These are phyloP conservation scores for Lytechinus variegatus DNA, from an alignment of 35 echinoderm and acorn worm species.

Conservation along the genomic window DNA sequence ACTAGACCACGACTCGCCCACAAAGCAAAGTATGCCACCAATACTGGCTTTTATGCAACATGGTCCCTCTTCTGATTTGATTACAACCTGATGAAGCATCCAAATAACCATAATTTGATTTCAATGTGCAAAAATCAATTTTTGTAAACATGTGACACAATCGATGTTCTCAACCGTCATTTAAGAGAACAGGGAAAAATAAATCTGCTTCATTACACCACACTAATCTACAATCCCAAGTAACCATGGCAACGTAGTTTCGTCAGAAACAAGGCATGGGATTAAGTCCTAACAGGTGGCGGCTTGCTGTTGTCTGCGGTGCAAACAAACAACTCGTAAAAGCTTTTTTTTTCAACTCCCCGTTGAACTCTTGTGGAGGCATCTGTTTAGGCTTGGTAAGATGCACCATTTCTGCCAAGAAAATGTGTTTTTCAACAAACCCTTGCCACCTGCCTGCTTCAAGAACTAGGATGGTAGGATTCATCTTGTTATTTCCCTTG, in stretches of 20 bases:
- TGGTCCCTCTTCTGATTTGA: neutral
- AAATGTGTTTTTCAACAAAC: neutral
- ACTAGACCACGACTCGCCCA: too few relatives aligned
- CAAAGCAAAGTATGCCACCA: too few relatives aligned
- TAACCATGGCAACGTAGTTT: slow-evolving; percentile 19
- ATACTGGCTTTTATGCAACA: too few relatives aligned
- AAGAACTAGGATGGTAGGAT: neutral
- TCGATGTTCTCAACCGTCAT: neutral
- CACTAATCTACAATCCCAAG: neutral
- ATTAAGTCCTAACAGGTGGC: slow-evolving; percentile 22
- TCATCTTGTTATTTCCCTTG: neutral
- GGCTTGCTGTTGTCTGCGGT: slow-evolving; percentile 10
- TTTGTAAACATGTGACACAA: neutral
- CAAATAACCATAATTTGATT: neutral
- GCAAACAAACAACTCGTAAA: neutral
- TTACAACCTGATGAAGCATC: neutral
- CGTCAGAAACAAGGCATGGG: slow-evolving; percentile 3
- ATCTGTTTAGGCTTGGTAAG: neutral
- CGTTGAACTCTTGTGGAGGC: neutral
- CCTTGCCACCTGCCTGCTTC: neutral
- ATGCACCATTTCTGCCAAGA: neutral
- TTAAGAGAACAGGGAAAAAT: neutral
- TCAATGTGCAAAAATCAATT: neutral
- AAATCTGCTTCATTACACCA: neutral
- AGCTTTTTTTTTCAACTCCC: neutral